Evolutionary conservation across 2,113 vertebrate species (phyloP).

Genomic region (Saimiri boliviensis): DNA sequence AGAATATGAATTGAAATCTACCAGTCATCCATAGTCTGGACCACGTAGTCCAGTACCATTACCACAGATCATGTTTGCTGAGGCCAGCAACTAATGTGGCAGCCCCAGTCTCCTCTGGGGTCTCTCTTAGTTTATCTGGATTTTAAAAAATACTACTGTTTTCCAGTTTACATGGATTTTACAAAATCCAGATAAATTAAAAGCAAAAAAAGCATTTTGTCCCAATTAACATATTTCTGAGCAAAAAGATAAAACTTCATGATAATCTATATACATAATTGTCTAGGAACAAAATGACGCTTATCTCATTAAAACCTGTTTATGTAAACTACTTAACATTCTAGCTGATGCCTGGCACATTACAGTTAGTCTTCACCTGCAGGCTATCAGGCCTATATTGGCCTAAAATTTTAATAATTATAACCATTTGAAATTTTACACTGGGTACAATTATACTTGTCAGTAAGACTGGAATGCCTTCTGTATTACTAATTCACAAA

Average conservation of each 20-base stretch:
- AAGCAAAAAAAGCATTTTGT: not conserved
- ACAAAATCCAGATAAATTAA: constrained; percentile 30
- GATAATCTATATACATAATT: not conserved
- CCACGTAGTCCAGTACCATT: not conserved
- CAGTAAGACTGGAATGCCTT: not conserved
- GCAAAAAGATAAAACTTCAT: not conserved
- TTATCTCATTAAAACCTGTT: not conserved
- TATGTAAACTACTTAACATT: not conserved
- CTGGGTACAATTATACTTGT: not conserved
- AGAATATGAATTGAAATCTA: not conserved
- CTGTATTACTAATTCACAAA: not conserved
- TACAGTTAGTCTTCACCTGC: not conserved
- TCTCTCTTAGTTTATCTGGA: not conserved
- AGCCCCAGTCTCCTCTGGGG: not conserved
- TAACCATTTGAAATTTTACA: not conserved
- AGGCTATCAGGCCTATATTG: not conserved
- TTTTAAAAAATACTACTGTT: not conserved
- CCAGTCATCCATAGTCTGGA: too few species aligned
- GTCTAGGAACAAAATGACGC: not conserved
- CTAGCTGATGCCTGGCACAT: not conserved
- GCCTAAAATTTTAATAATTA: not conserved
- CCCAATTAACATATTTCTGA: constrained; percentile 1
- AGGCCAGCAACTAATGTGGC: not conserved
- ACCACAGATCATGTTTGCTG: too few species aligned
- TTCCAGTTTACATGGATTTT: not conserved